Percentiles rank a stretch among this genome's conserved stretches.
Conservation (phyloP, 2,797 vertebrate genomes). For the Mionectes olivaceus region DNA sequence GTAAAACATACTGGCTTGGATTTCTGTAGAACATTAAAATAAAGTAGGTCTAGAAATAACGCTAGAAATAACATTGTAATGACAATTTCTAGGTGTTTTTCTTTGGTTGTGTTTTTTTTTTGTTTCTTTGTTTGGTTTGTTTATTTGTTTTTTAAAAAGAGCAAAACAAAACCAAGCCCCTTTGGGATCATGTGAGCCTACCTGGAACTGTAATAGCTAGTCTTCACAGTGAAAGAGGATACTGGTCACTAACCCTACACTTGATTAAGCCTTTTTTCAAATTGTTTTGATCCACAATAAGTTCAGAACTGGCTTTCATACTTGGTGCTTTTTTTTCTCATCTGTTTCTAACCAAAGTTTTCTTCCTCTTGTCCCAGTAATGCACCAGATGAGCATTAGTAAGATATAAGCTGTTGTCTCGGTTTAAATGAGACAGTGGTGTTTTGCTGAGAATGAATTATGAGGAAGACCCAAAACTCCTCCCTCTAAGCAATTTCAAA, state of each 20-base stretch:
- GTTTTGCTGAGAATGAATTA: too few relatives aligned
- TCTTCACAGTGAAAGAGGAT: background rate
- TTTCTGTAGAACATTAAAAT: background rate
- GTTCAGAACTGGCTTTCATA: background rate
- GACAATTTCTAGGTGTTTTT: too few relatives aligned
- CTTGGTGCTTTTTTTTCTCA: background rate
- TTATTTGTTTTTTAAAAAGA: too few relatives aligned
- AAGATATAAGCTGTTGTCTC: background rate
- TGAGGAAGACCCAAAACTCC: too few relatives aligned
- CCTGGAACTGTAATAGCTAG: background rate
- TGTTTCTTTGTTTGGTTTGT: background rate
- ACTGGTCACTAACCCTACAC: background rate
- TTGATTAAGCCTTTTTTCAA: background rate
- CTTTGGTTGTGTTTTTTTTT: too few relatives aligned
- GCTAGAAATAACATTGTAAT: background rate
- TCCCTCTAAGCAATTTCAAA: too few relatives aligned
- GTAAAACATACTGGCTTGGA: background rate
- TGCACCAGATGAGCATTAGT: background rate
- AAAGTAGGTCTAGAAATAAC: background rate
- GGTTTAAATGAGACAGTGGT: too few relatives aligned
- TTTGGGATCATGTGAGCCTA: background rate
- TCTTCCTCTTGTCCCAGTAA: background rate
- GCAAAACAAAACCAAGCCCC: background rate
- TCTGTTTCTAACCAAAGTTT: background rate
- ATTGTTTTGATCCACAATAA: background rate